phyloP scores from a whole-genome alignment of 1,140 invertebrate genomes.

The Ditylenchus dipsaci region DNA sequence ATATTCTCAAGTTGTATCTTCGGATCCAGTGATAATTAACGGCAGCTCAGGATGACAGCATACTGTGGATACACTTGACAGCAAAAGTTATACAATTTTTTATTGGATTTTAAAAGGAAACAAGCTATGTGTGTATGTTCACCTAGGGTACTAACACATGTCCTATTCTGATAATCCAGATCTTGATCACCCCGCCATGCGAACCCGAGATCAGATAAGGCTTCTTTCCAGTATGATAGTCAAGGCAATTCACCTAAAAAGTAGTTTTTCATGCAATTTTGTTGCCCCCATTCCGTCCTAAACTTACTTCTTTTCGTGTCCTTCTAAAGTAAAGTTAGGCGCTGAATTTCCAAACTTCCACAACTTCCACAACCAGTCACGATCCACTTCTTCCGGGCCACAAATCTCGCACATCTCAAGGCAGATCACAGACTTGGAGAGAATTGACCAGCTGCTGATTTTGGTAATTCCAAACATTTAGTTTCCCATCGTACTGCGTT shows the following conservation, averaged over 20 bases:
- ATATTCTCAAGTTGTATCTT: no score
- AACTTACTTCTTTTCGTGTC: conserved; percentile 85
- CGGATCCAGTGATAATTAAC: no score
- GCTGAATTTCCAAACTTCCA: conserved; percentile 94
- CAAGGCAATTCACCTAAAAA: conserved; percentile 81
- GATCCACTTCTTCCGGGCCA: conserved; percentile 96
- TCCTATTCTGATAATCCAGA: conserved; percentile 99
- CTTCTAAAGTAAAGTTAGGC: conserved; percentile 95
- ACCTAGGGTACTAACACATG: conserved; percentile 95
- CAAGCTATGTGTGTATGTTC: conserved; percentile 79
- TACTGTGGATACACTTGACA: no score
- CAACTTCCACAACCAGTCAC: conserved; percentile 92
- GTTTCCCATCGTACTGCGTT: conserved; percentile 94
- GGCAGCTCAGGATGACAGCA: no score
- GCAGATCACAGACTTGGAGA: conserved; percentile 87
- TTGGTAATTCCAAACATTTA: conserved; percentile 98
- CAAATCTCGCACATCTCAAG: conserved; percentile 91
- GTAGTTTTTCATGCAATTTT: not conserved
- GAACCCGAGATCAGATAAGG: conserved; percentile 98
- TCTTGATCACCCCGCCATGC: conserved; percentile 92
- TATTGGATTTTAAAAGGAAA: no score
- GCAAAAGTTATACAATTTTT: no score
- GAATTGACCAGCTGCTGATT: conserved; percentile 76
- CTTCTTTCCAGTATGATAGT: conserved; percentile 98
- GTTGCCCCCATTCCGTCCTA: no score